Conservation (phyloP, 2,888 invertebrate species). For the Anticlea derivata region DNA sequence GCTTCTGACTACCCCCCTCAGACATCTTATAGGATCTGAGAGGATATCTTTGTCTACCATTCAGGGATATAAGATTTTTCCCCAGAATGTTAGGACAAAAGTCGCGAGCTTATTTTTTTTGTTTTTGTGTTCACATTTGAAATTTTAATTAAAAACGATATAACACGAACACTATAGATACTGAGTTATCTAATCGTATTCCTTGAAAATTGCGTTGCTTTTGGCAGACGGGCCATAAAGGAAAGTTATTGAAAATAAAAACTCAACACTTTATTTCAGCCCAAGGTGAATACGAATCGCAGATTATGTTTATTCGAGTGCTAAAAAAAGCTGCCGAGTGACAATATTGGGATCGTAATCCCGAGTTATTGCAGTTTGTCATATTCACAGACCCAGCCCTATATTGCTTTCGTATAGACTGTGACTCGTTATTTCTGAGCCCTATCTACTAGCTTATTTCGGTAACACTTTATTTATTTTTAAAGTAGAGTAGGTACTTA, state of each 20-base stretch:
- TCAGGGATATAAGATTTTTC: no score
- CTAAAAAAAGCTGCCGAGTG: conserved; percentile 64
- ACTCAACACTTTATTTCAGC: conserved; percentile 48
- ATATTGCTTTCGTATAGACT: conserved; percentile 59
- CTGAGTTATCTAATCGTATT: background rate
- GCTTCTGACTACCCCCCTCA: no score
- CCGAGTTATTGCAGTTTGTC: conserved; percentile 73
- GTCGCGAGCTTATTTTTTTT: no score
- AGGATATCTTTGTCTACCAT: no score
- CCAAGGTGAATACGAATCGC: conserved; percentile 61
- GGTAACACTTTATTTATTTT: no score
- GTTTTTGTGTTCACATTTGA: no score
- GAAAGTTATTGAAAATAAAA: conserved; percentile 25
- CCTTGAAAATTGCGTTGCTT: background rate
- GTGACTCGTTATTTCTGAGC: conserved; percentile 36
- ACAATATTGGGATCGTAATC: conserved; percentile 78
- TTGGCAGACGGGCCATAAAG: conserved; percentile 5
- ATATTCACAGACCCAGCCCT: conserved; percentile 51
- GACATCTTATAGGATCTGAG: no score
- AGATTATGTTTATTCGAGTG: conserved; percentile 69
- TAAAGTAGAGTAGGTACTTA: no score
- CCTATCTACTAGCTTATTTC: background rate
- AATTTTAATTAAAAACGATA: no score
- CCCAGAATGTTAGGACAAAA: no score
- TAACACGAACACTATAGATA: no score